phyloP scores from a whole-genome alignment of 92 coral and sea anemone species.

The Zoanthus solanderi region DNA sequence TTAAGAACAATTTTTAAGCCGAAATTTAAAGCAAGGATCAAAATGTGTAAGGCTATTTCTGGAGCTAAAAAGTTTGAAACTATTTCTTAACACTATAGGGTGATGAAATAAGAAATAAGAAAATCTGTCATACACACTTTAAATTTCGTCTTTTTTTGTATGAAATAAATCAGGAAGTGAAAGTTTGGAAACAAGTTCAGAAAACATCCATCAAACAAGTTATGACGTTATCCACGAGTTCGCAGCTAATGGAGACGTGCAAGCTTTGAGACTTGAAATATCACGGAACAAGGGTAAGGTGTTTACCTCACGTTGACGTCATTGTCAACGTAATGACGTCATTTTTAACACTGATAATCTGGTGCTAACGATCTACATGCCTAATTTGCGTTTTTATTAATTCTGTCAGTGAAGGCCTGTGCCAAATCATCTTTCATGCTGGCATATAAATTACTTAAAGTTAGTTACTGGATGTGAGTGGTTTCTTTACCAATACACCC shows the following conservation, averaged over 20 bases:
- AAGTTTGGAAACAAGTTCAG: slow-evolving; percentile 27
- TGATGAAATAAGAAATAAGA: too few relatives aligned
- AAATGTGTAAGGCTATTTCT: too few relatives aligned
- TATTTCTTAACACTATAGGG: too few relatives aligned
- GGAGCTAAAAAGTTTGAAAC: too few relatives aligned
- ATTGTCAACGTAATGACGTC: neutral
- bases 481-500: too few relatives aligned
- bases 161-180: slow-evolving; percentile 11
- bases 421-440: neutral
- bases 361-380: neutral
- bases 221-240: slow-evolving; percentile 59
- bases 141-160: neutral
- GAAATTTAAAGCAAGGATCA: too few relatives aligned
- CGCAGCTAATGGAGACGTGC: slow-evolving; percentile 74
- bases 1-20: too few relatives aligned
- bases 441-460: too few relatives aligned
- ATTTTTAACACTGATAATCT: neutral
- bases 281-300: slow-evolving; percentile 73
- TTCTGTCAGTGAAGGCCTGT: neutral
- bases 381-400: neutral
- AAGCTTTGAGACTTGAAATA: slow-evolving; percentile 73
- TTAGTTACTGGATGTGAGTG: too few relatives aligned
- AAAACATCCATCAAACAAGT: slow-evolving; percentile 2
- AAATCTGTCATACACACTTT: too few relatives aligned
- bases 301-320: neutral